Evolutionary conservation across 2,113 vertebrate genomes (phyloP).

Genomic region (Oreotragus oreotragus): DNA sequence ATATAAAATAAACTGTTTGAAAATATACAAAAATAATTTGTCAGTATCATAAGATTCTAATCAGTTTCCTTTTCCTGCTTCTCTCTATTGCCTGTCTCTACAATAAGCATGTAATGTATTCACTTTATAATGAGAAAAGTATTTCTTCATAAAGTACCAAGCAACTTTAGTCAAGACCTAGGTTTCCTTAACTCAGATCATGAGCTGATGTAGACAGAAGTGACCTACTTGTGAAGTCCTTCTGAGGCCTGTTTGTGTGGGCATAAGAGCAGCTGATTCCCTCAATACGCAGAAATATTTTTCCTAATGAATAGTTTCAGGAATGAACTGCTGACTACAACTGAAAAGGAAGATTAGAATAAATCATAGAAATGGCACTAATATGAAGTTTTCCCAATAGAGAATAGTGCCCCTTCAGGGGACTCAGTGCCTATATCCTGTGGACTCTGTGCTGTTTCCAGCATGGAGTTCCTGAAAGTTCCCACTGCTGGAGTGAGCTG

Average conservation of each 20-base stretch:
- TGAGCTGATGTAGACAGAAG: background rate
- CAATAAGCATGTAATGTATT: background rate
- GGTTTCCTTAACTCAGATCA: background rate
- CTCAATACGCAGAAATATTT: background rate
- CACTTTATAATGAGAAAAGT: background rate
- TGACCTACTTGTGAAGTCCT: background rate
- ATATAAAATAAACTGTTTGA: background rate
- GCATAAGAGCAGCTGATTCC: background rate
- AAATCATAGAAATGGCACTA: background rate
- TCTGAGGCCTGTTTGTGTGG: background rate
- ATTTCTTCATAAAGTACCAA: background rate
- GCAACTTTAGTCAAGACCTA: background rate
- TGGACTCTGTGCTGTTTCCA: background rate
- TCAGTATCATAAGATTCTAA: background rate
- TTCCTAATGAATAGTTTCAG: background rate
- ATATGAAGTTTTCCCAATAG: background rate
- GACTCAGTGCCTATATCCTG: background rate
- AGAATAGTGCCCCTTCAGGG: background rate
- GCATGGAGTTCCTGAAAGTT: background rate
- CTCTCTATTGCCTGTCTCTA: background rate
- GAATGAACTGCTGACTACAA: background rate
- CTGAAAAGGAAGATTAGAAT: background rate
- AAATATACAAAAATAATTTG: conserved; percentile 5
- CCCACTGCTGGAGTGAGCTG: no score
- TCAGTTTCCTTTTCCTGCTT: background rate